Base-by-base conservation (phyloP, 2,888 invertebrate genomes). In the Plutella xylostella region DNA sequence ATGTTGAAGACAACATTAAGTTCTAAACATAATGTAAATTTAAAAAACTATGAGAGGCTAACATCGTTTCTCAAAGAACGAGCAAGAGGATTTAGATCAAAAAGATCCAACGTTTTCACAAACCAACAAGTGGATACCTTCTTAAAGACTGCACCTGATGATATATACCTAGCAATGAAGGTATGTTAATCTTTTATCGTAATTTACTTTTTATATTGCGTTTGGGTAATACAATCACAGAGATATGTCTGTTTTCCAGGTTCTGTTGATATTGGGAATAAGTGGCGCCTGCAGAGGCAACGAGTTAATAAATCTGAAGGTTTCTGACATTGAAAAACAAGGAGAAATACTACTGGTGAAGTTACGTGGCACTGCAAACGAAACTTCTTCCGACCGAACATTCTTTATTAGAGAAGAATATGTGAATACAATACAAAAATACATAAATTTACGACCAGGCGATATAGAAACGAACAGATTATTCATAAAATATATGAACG, bases 401-500 rank as follows among this genome's bases (percentile, higher is more conserved):
- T 48, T 50, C 37, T 40, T 46, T 15, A 38, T 50, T 6, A 35
- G 33, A n/a, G 37, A 46, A 17, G 43, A 46, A 35, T 44, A 43
- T 22, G 9, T 37, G n/a, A 39, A 46, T 21, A 21, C 46, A 22
- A 15, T 48, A 14, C 15, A 46, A 40, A 50, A 46, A 43, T 48
- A 48, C 17, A 34, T 39, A 45, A 31, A n/a, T 15, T 21, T 48
- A 12, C 44, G 46, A 21, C 45, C 47, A 21, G 21, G 18, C 14
- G 20, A 38, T 21, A 41, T 33, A 22, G 25, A 45, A 35, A 41
- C 43, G n/a, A 22, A 46, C 12, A 35, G 46, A 20, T 34, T 45
- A 33, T 48, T 50, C 22, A 21, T 50, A 30, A 47, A 50, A 17
- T 50, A 48, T 22, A 28, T 25, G 20, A 42, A 46, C 11, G 46